phyloP scores from a whole-genome alignment of 2,888 invertebrate genomes.

The Drosophila cognata region DNA sequence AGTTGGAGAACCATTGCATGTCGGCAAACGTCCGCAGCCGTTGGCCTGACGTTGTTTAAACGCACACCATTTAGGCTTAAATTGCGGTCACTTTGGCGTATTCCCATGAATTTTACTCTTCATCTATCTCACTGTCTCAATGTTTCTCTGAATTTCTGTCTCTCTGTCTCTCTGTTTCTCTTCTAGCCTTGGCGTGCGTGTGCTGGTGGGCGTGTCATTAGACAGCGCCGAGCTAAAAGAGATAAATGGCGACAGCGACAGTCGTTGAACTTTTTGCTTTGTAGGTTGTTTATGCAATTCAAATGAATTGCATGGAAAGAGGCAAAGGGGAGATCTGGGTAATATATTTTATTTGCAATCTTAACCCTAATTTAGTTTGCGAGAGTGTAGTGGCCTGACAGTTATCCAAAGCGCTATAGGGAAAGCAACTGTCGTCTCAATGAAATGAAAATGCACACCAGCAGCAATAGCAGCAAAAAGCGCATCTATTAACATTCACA shows the following conservation, averaged over 20 bases:
- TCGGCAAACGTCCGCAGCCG: slow-evolving; percentile 56
- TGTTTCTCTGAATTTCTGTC: not conserved
- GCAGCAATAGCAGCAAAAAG: slow-evolving; percentile 61
- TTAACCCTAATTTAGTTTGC: slow-evolving; percentile 79
- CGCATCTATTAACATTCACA: slow-evolving; percentile 68
- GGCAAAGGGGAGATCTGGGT: slow-evolving; percentile 22
- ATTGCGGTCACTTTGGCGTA: slow-evolving; percentile 73
- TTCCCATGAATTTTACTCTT: slow-evolving; percentile 63
- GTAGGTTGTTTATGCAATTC: slow-evolving; percentile 78
- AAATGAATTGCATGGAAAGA: slow-evolving; percentile 60
- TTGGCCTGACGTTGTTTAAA: slow-evolving; percentile 68
- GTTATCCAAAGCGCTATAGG: slow-evolving; percentile 34
- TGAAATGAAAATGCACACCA: slow-evolving; percentile 72
- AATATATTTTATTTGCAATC: slow-evolving; percentile 80
- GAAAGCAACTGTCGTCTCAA: slow-evolving; percentile 70
- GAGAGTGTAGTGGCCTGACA: slow-evolving; percentile 63
- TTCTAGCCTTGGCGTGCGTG: not conserved
- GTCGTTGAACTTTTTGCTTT: slow-evolving; percentile 79
- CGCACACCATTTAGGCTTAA: slow-evolving; percentile 77
- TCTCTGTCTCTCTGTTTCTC: not conserved
- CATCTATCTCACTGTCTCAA: slow-evolving; percentile 24
- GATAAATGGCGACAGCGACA: slow-evolving; percentile 73
- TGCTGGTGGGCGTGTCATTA: slow-evolving; percentile 74
- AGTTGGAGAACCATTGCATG: slow-evolving; percentile 60
- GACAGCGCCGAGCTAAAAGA: slow-evolving; percentile 75